Base-by-base conservation (phyloP, 2,888 invertebrate species). In the Listrodromus nycthemerus region DNA sequence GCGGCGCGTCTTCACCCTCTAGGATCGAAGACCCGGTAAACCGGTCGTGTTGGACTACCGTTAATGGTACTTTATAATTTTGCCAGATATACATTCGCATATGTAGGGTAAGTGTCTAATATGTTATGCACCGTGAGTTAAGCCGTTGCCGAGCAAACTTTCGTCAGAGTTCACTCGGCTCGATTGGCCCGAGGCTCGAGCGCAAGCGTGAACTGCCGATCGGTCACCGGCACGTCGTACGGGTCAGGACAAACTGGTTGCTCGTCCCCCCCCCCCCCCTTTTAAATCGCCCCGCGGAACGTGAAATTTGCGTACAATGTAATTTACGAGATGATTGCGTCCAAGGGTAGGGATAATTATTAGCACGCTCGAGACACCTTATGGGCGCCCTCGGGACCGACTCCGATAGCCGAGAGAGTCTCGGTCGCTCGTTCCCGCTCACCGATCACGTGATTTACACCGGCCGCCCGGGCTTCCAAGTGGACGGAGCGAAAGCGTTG, bases 1-100 rank as follows among this genome's bases (percentile, higher is more conserved):
- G 19, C 27, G 27, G 21, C 65, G 48, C 63, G 37, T 77, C 27
- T 65, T 55, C 10, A 63, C 55, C 16, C 27, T 73, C 50, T 24
- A 45, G 37, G 37, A 13, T 19, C 61, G 24, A 73, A 83, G 21
- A 70, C 48, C 37, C 41, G 21, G 70, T 37, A 16, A 84, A 78
- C 82, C 84, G 77, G 84, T 82, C 74, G 84, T 75, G 82, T 78
- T 79, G 71, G 48, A 82, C 78, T 74, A 82, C 78, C 84, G 74
- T 84, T 82, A 79, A 73, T 63, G 71, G 65, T 66, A 67, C 69
- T 82, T 82, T 69, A 82, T 79, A 65, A 75, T 69, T 66, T 67
- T 33, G 24, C 3, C 21, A 66, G 27, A 61, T 67, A 67, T 33
- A 41, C 71, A 48, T 33, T 71, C 71, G 21, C 21, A 48, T 66